Percentiles rank a stretch among this genome's conserved stretches.
Conservation (phyloP, 2,113 vertebrate genomes). For the Synchiropus splendidus region DNA sequence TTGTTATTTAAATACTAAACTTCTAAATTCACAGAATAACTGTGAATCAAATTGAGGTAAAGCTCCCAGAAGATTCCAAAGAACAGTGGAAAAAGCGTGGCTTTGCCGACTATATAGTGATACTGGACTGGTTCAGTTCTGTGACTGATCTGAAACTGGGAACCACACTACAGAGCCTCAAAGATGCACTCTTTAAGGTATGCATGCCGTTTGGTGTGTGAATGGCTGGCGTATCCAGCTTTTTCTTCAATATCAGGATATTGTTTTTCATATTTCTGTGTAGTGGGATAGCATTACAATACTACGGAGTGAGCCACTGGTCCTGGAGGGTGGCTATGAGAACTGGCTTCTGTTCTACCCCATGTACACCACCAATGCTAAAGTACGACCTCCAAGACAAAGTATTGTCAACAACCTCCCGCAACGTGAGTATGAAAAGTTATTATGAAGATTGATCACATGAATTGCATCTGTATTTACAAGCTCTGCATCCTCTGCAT, state of each 20-base stretch:
- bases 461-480: no score
- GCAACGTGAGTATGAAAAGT: constrained; percentile 74
- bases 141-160: constrained; percentile 78
- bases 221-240: neutral
- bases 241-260: neutral
- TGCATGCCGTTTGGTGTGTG: neutral
- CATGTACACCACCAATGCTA: constrained; percentile 89
- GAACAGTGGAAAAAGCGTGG: constrained; percentile 78
- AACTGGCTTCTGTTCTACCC: constrained; percentile 97
- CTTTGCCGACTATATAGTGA: constrained; percentile 78
- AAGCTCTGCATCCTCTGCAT: no score
- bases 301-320: constrained; percentile 81
- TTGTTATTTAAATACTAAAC: no score
- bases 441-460: no score
- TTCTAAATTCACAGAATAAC: constrained; percentile 74
- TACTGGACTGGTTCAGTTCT: constrained; percentile 94
- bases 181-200: constrained; percentile 95
- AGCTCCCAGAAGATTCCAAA: constrained; percentile 80
- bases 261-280: constrained; percentile 3
- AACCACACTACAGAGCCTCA: constrained; percentile 86
- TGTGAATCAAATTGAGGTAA: constrained; percentile 80
- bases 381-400: constrained; percentile 76
- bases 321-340: constrained; percentile 94
- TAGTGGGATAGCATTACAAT: constrained; percentile 94
- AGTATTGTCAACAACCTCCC: constrained; percentile 66